Evolutionary conservation across 2,888 invertebrate genomes (phyloP).

Genomic region (Chesias legatella): DNA sequence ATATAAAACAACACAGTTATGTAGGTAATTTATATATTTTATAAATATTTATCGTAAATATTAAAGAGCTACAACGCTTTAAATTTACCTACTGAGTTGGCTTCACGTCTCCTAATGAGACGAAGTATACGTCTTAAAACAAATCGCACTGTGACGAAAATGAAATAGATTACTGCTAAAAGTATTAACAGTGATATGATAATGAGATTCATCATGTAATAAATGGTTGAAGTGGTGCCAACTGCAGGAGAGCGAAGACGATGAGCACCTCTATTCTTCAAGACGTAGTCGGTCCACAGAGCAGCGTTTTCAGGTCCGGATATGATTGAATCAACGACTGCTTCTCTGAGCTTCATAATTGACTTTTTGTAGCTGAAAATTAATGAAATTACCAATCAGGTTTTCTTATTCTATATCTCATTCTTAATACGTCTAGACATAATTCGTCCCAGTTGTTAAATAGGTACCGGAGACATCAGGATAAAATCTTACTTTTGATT

Average conservation of each 20-base stretch:
- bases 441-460: neutral
- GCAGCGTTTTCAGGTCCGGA: conserved; percentile 72
- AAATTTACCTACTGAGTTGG: conserved; percentile 48
- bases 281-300: conserved; percentile 78
- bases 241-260: conserved; percentile 65
- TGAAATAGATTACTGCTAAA: conserved; percentile 30
- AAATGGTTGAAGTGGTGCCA: conserved; percentile 54
- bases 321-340: conserved; percentile 48
- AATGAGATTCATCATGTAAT: conserved; percentile 60
- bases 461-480: neutral
- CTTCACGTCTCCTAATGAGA: conserved; percentile 25
- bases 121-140: conserved; percentile 41
- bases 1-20: no score
- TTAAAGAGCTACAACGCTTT: conserved; percentile 53
- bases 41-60: neutral
- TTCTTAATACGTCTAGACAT: no score
- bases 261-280: conserved; percentile 64
- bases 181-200: conserved; percentile 33
- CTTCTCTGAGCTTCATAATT: conserved; percentile 45
- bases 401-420: no score
- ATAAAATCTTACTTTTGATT: conserved; percentile 51
- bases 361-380: conserved; percentile 63
- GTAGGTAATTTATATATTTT: no score
- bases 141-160: conserved; percentile 36
- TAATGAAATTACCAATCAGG: no score